Percentiles rank a stretch among this genome's conserved stretches.
These are phyloP conservation scores for Aurelia aurita DNA, from an alignment of 30 jellyfish, hydroid and myxozoan genomes.

Conservation along the genomic window DNA sequence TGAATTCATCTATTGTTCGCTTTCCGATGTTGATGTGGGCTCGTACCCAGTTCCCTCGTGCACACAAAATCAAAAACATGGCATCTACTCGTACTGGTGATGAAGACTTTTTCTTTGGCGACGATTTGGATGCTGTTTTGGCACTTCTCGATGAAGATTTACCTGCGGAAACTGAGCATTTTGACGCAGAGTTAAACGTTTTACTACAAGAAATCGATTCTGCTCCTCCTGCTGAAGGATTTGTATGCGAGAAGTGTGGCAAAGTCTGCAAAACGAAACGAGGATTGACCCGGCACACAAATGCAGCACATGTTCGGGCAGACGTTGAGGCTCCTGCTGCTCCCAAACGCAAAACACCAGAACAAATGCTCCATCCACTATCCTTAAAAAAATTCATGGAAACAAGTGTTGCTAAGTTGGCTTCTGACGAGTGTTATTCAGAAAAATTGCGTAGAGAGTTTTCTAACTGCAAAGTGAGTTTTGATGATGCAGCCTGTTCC, in stretches of 20 bases:
- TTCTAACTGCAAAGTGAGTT: not conserved
- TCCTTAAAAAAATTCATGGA: slow-evolving; percentile 1
- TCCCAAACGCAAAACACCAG: slow-evolving; percentile 44
- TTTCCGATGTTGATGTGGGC: slow-evolving; percentile 19
- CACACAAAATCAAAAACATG: not conserved
- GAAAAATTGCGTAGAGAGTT: slow-evolving; percentile 55
- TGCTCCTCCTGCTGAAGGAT: slow-evolving; percentile 46
- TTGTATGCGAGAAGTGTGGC: slow-evolving; percentile 45
- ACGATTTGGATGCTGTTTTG: no score
- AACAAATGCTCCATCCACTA: slow-evolving; percentile 58
- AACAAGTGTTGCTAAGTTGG: slow-evolving; percentile 13
- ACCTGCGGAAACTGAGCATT: slow-evolving; percentile 14
- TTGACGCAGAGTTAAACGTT: slow-evolving; percentile 39
- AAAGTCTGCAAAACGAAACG: slow-evolving; percentile 55
- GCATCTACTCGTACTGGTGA: not conserved
- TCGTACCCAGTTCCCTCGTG: slow-evolving; percentile 49
- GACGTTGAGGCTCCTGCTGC: not conserved
- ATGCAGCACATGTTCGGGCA: slow-evolving; percentile 14
- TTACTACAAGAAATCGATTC: slow-evolving; percentile 28
- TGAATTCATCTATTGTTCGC: slow-evolving; percentile 22
- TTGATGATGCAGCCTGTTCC: slow-evolving; percentile 58
- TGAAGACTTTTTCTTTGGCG: no score
- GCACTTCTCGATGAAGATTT: no score
- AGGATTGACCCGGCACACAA: slow-evolving; percentile 53
- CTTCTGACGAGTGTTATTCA: slow-evolving; percentile 68